phyloP scores from a whole-genome alignment of 2,888 invertebrate genomes.

The Nemotelus nigrinus region DNA sequence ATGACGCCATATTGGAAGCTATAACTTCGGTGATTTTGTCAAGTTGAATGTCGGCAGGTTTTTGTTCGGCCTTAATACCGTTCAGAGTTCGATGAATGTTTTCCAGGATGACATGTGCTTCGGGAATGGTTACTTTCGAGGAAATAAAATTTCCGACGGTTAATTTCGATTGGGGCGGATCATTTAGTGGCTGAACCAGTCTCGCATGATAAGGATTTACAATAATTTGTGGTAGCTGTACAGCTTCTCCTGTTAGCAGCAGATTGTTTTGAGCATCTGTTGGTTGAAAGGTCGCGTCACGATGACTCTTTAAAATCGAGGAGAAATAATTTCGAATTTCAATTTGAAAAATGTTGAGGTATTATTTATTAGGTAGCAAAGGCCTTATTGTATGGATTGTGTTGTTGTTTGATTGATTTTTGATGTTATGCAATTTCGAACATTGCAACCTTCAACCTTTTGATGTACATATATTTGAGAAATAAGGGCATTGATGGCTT shows the following conservation, averaged over 20 bases:
- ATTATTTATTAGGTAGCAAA: not conserved
- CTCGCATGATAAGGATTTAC: conserved; percentile 63
- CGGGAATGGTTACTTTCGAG: conserved; percentile 5
- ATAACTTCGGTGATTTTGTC: not conserved
- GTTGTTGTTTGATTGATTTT: too few species aligned
- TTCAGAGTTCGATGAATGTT: conserved; percentile 25
- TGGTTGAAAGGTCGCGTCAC: conserved; percentile 30
- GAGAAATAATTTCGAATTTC: conserved; percentile 4
- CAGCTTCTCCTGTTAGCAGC: conserved; percentile 39
- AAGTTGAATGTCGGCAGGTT: not conserved
- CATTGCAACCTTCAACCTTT: too few species aligned
- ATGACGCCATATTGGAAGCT: not conserved
- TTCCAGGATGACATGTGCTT: conserved; percentile 27
- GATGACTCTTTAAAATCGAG: conserved; percentile 33
- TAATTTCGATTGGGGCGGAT: not conserved
- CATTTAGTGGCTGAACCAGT: conserved; percentile 31
- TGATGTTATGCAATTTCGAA: too few species aligned
- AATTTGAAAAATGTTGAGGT: not conserved
- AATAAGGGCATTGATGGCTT: too few species aligned
- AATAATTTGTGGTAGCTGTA: conserved; percentile 57
- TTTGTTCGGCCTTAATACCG: not conserved
- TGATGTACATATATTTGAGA: too few species aligned
- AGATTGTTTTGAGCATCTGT: conserved; percentile 16
- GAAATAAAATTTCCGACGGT: not conserved
- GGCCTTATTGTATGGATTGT: not conserved